Evolutionary conservation across 2,113 vertebrate species (phyloP).

Genomic region (Nothobranchius kuhntae): DNA sequence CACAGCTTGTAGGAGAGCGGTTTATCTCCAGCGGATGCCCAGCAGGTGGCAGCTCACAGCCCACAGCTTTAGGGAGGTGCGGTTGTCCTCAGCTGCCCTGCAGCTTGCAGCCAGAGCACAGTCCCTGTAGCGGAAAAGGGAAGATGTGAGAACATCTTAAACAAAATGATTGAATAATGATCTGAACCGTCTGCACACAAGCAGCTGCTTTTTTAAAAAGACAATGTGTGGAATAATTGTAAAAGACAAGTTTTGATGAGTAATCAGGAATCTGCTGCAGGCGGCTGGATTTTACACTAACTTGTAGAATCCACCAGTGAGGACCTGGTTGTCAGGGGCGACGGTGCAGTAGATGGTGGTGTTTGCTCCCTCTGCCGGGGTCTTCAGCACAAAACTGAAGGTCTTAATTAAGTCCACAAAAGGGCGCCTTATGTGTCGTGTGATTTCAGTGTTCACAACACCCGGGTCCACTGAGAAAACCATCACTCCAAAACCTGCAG

Average conservation of each 20-base stretch:
- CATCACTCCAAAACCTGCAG: slow-evolving; percentile 65
- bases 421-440: slow-evolving; percentile 54
- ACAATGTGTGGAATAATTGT: no score
- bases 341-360: slow-evolving; percentile 72
- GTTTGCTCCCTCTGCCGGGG: slow-evolving; percentile 70
- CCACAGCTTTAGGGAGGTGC: slow-evolving; percentile 73
- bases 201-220: no score
- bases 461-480: slow-evolving; percentile 75
- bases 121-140: slow-evolving; percentile 44
- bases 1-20: neutral
- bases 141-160: no score
- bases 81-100: slow-evolving; percentile 70
- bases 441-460: slow-evolving; percentile 62
- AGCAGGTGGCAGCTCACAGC: slow-evolving; percentile 76
- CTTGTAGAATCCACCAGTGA: slow-evolving; percentile 71
- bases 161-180: neutral
- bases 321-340: slow-evolving; percentile 64
- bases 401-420: slow-evolving; percentile 41
- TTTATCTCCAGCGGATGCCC: slow-evolving; percentile 76
- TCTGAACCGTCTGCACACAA: neutral
- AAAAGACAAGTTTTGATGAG: neutral
- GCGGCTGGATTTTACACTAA: slow-evolving; percentile 12
- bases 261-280: neutral
- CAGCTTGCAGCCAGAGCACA: slow-evolving; percentile 49
- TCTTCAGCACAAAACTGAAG: slow-evolving; percentile 59